Evolutionary conservation across 2,797 vertebrate genomes (phyloP), one percentile per base, ranked within the genome.

Genomic region (Natrix natrix): DNA sequence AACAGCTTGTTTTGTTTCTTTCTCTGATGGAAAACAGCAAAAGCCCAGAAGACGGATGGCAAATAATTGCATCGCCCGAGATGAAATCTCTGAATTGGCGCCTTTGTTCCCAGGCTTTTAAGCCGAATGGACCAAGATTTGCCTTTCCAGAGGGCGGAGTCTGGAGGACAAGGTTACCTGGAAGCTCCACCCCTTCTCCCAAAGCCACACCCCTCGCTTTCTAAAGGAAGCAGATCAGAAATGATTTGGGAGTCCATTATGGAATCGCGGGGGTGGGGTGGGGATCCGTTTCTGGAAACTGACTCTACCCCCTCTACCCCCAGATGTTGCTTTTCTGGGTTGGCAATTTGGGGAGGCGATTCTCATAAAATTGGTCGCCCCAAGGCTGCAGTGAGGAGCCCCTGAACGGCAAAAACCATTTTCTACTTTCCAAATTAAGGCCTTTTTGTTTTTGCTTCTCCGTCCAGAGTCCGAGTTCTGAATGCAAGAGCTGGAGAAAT

Each of bases 21-120:
- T 8, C 89, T 92, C 12, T 2, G 57, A 61, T 10, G 37, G 60
- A 17, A 16, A 11, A 14, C 10, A 28, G 56, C 61, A 32, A 20
- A 48, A 0, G 0, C 3, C 60, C 6, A 63, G 4, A 57, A 56
- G 55, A 20, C 43, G 14, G 14, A 0, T 5, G 3, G 4, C 37
- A 13, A 74, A 55, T 69, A 24, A 74, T 24, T n/a, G 32, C 16
- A 22, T n/a, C 4, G 69, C 57, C 32, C 14, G 12, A n/a, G 32
- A 26, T 3, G 26, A 8, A 8, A 48, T 74, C 83, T 8, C 3
- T 8, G 20, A 57, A 43, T 13, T 0, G 0, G 57, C 32, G 3
- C 8, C 74, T 83, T 83, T 83, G 74, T 83, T 83, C 24, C 74
- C 37, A 24, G 37, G 37, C 0, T 24, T 10, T 83, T 32, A 17